phyloP scores from a whole-genome alignment of 2,888 invertebrate genomes.

The Protonemura montana region DNA sequence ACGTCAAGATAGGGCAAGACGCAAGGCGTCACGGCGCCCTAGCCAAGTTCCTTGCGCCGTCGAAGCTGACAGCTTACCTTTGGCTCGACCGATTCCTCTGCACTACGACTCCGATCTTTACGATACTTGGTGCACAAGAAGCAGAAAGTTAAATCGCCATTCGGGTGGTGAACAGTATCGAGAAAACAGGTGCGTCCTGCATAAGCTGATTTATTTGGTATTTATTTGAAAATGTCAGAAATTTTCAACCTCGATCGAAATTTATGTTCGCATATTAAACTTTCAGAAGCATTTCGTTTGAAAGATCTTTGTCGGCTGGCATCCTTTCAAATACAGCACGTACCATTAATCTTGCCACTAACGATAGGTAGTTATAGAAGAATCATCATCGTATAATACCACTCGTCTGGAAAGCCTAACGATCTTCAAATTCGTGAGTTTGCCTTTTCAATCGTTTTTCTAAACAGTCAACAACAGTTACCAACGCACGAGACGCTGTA shows the following conservation, averaged over 20 bases:
- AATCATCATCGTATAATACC: not conserved
- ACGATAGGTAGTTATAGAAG: not conserved
- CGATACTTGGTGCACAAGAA: not conserved
- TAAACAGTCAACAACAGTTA: no score
- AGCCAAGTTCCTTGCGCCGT: not conserved
- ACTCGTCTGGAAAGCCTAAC: not conserved
- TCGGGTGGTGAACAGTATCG: not conserved
- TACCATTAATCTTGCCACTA: not conserved
- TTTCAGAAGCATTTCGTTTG: not conserved
- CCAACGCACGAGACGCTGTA: no score
- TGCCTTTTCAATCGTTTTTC: no score
- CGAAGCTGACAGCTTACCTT: not conserved
- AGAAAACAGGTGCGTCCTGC: conserved; percentile 2
- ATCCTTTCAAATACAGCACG: not conserved
- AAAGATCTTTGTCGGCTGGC: not conserved
- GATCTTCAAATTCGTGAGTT: no score
- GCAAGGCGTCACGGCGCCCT: not conserved
- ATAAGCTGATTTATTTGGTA: not conserved
- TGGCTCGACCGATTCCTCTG: not conserved
- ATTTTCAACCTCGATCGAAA: not conserved
- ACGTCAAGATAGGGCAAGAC: not conserved
- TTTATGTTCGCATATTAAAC: not conserved
- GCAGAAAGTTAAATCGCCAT: not conserved
- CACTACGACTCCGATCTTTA: not conserved
- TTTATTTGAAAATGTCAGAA: not conserved